Percentiles rank a stretch among this genome's conserved stretches.
Evolutionary conservation across 1,140 invertebrate species (phyloP).

Genomic region (Euschistus heros): DNA sequence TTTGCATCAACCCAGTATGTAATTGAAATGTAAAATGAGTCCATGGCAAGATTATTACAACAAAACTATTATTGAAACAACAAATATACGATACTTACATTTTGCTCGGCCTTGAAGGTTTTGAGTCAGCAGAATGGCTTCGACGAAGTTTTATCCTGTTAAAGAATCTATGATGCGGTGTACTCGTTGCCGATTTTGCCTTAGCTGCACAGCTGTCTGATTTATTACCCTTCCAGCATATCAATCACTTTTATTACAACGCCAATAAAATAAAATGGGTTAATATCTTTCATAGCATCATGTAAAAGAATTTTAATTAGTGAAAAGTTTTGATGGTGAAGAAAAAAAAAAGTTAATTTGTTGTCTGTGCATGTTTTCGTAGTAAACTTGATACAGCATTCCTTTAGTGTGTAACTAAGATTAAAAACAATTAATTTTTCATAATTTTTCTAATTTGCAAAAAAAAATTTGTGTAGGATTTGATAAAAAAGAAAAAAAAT

Average conservation of each 20-base stretch:
- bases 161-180: conserved; percentile 27
- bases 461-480: too few species aligned
- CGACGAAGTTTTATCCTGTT: conserved; percentile 26
- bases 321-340: too few species aligned
- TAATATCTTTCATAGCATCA: conserved; percentile 2
- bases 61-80: too few species aligned
- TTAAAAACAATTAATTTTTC: too few species aligned
- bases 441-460: too few species aligned
- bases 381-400: too few species aligned
- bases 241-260: conserved; percentile 21
- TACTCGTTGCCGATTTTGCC: conserved; percentile 26
- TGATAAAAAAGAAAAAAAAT: too few species aligned
- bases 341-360: too few species aligned
- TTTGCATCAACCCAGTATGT: too few species aligned
- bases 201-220: conserved; percentile 28
- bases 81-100: conserved; percentile 26
- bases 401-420: too few species aligned
- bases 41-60: neutral
- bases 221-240: conserved; percentile 28
- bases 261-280: conserved; percentile 8
- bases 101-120: conserved; percentile 26
- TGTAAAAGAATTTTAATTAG: too few species aligned
- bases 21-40: neutral
- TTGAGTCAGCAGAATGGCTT: conserved; percentile 29
- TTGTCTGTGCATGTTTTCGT: too few species aligned